Evolutionary conservation across 1,140 invertebrate genomes (phyloP).

Genomic region (Metopolophium dirhodum): DNA sequence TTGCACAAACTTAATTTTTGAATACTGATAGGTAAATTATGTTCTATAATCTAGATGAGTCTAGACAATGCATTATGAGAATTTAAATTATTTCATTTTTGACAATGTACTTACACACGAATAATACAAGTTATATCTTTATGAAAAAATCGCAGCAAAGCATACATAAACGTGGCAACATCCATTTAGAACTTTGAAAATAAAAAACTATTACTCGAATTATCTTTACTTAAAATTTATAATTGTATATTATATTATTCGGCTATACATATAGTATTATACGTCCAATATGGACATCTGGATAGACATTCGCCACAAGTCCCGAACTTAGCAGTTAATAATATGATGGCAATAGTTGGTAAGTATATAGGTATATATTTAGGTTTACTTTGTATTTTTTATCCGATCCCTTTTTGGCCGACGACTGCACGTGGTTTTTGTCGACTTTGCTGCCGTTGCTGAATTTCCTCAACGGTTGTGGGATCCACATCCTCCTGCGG

Average conservation of each 20-base stretch:
- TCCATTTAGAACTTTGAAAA: neutral
- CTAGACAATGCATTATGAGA: too few relatives aligned
- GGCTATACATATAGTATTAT: neutral
- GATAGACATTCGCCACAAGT: neutral
- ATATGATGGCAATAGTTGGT: neutral
- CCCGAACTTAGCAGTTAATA: neutral
- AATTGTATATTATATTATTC: neutral
- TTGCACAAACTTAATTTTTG: too few relatives aligned
- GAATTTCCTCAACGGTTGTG: slow-evolving; percentile 84
- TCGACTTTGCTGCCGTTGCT: slow-evolving; percentile 90
- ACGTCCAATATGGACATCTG: neutral
- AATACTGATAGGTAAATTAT: too few relatives aligned
- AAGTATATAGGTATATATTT: slow-evolving; percentile 6
- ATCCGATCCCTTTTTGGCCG: slow-evolving; percentile 79
- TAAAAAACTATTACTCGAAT: neutral
- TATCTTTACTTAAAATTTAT: neutral
- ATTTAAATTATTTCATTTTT: too few relatives aligned
- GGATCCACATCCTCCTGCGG: slow-evolving; percentile 86
- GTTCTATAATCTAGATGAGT: too few relatives aligned
- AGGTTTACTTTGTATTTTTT: slow-evolving; percentile 78
- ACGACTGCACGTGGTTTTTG: slow-evolving; percentile 64
- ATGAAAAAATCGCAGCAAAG: too few relatives aligned
- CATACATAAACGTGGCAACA: too few relatives aligned
- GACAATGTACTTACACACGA: too few relatives aligned
- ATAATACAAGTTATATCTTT: too few relatives aligned